Conservation (phyloP, 2,797 vertebrate species). For the Bucorvus abyssinicus region DNA sequence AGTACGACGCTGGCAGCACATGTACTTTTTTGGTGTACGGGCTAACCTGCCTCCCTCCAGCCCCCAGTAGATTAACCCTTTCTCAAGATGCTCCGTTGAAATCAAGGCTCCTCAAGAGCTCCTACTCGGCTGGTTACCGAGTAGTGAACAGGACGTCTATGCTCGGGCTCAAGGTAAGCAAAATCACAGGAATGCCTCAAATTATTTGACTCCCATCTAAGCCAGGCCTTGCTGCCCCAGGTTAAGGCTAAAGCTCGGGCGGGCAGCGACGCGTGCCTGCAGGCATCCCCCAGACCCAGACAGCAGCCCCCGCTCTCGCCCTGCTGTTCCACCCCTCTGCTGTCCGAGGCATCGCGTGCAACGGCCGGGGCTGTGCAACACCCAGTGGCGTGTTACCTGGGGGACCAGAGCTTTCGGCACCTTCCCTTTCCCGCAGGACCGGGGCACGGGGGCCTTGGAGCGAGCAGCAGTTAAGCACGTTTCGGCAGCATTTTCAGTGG, state of each 20-base stretch:
- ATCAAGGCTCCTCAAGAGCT: background rate
- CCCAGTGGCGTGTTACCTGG: background rate
- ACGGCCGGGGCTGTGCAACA: rapidly evolving
- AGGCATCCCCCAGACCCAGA: rapidly evolving
- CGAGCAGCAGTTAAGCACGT: background rate
- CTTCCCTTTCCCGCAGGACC: background rate
- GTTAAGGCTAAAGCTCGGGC: background rate
- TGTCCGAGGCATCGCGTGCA: rapidly evolving
- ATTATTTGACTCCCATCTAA: rapidly evolving
- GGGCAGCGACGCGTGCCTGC: rapidly evolving
- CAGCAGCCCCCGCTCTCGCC: background rate
- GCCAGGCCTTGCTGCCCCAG: background rate
- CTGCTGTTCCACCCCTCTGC: rapidly evolving
- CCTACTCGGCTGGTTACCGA: rapidly evolving
- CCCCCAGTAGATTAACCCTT: background rate
- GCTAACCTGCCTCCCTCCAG: background rate
- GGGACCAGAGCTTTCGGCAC: background rate
- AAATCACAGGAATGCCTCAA: background rate
- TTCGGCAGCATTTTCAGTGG: background rate
- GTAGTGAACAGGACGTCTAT: rapidly evolving
- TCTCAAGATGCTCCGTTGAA: background rate
- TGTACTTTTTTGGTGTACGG: background rate
- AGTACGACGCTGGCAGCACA: background rate
- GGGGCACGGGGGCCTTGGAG: background rate
- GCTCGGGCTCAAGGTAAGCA: rapidly evolving